phyloP scores from a whole-genome alignment of 2,888 invertebrate genomes.

The Biston betularia region DNA sequence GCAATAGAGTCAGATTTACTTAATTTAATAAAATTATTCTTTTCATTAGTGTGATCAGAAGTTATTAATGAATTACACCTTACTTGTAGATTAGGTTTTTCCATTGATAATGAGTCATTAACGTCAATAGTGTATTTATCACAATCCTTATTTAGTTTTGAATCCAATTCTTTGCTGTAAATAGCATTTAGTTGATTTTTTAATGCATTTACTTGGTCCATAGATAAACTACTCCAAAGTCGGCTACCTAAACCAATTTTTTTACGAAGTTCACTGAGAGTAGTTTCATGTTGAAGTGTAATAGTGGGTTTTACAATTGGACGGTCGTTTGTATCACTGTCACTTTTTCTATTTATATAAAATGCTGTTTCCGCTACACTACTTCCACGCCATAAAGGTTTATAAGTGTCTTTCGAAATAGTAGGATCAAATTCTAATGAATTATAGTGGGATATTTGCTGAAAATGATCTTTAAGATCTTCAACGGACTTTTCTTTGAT shows the following conservation, averaged over 20 bases:
- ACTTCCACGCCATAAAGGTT: constrained; percentile 93
- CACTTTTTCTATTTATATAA: constrained; percentile 88
- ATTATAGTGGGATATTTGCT: constrained; percentile 86
- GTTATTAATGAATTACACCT: constrained; percentile 86
- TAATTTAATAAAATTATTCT: constrained; percentile 69
- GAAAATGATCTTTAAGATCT: constrained; percentile 92
- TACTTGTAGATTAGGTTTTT: constrained; percentile 81
- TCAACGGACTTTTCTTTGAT: constrained; percentile 95
- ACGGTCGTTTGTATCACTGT: constrained; percentile 69
- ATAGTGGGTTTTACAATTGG: constrained; percentile 61
- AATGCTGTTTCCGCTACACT: constrained; percentile 93
- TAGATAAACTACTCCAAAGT: constrained; percentile 93
- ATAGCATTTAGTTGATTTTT: constrained; percentile 93
- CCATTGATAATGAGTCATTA: constrained; percentile 64
- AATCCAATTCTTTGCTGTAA: constrained; percentile 88
- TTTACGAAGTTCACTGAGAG: constrained; percentile 76
- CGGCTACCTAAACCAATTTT: constrained; percentile 89
- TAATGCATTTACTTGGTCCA: constrained; percentile 93
- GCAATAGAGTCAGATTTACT: constrained; percentile 86
- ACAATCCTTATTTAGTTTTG: constrained; percentile 67
- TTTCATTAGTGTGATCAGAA: constrained; percentile 68
- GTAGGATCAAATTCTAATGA: constrained; percentile 75
- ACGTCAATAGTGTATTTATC: constrained; percentile 89
- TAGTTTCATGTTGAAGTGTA: constrained; percentile 69
- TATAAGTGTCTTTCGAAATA: constrained; percentile 89